A percentile compares a stretch with the other conserved stretches of the same genome.
These are phyloP conservation scores for Caenorhabditis panamensis DNA, from an alignment of 2,888 invertebrate species.

Conservation along the genomic window DNA sequence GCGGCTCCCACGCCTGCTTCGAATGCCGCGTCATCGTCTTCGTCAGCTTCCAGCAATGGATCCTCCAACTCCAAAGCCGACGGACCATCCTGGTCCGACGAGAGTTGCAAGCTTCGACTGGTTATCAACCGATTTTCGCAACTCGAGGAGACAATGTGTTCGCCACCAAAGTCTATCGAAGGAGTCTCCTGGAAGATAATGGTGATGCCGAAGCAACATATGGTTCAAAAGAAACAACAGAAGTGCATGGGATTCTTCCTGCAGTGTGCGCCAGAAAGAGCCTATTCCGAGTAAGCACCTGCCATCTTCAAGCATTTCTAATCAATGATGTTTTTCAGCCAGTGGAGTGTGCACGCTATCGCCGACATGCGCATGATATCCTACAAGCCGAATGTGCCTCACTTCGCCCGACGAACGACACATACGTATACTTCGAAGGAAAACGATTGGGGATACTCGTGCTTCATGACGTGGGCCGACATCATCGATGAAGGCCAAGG, in stretches of 20 bases:
- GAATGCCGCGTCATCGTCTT: neutral
- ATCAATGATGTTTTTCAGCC: slow-evolving; percentile 82
- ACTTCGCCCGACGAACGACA: slow-evolving; percentile 86
- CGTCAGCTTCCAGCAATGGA: slow-evolving; percentile 22
- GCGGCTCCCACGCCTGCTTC: slow-evolving; percentile 13
- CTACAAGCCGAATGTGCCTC: slow-evolving; percentile 90
- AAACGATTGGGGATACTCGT: slow-evolving; percentile 95
- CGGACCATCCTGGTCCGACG: slow-evolving; percentile 56
- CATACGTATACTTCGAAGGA: slow-evolving; percentile 96
- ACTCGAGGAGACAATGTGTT: slow-evolving; percentile 89
- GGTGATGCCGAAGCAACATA: slow-evolving; percentile 82
- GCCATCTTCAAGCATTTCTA: neutral
- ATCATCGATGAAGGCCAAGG: slow-evolving; percentile 93
- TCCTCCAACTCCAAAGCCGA: slow-evolving; percentile 12
- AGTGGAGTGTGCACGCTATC: slow-evolving; percentile 97
- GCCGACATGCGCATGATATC: slow-evolving; percentile 93
- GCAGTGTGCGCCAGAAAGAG: slow-evolving; percentile 95
- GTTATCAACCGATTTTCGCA: slow-evolving; percentile 92
- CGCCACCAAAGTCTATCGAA: slow-evolving; percentile 93
- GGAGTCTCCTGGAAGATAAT: slow-evolving; percentile 92
- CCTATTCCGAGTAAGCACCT: slow-evolving; percentile 88
- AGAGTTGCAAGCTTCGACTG: slow-evolving; percentile 88
- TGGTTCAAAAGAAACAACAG: slow-evolving; percentile 81
- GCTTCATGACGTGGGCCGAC: slow-evolving; percentile 93
- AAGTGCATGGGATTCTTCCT: slow-evolving; percentile 85